Percentiles rank a stretch among this genome's conserved stretches.
Evolutionary conservation across 35 echinoderm and acorn worm genomes (phyloP).

Genomic region (Ophioderma brevispina): DNA sequence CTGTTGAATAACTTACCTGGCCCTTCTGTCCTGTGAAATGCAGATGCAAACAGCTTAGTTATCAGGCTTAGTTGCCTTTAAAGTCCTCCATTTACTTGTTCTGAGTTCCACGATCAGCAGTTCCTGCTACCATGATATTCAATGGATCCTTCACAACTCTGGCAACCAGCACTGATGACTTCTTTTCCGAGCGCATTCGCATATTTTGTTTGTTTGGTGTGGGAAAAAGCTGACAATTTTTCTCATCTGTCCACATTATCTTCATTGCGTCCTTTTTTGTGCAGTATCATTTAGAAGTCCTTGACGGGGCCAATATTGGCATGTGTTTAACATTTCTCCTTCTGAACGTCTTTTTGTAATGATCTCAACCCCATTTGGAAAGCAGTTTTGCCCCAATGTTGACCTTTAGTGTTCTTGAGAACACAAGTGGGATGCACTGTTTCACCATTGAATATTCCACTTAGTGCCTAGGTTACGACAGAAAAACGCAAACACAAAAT

Average conservation of each 20-base stretch:
- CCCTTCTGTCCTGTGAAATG: constrained; percentile 49
- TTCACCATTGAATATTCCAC: no score
- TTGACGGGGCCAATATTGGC: constrained; percentile 41
- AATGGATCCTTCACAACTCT: constrained; percentile 39
- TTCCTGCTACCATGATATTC: constrained; percentile 55
- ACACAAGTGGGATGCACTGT: no score
- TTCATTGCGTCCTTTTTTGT: constrained; percentile 33
- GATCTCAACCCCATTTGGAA: constrained; percentile 55
- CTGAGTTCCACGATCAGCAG: constrained; percentile 56
- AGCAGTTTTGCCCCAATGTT: constrained; percentile 46
- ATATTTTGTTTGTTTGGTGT: constrained; percentile 69
- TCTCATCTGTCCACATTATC: constrained; percentile 52
- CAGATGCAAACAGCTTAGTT: constrained; percentile 46
- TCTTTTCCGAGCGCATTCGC: constrained; percentile 21
- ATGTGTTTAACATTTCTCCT: constrained; percentile 19
- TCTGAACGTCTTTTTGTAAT: constrained; percentile 32
- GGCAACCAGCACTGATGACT: constrained; percentile 34
- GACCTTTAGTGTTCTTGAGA: constrained; percentile 40
- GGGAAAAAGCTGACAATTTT: constrained; percentile 38
- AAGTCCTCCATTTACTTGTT: constrained; percentile 55
- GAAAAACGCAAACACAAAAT: no score
- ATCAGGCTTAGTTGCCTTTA: constrained; percentile 57
- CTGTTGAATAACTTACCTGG: constrained; percentile 49
- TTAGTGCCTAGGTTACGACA: not conserved
- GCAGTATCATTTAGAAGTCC: constrained; percentile 35